phyloP scores from a whole-genome alignment of 2,797 vertebrate species.

The Pogonophryne albipinna region DNA sequence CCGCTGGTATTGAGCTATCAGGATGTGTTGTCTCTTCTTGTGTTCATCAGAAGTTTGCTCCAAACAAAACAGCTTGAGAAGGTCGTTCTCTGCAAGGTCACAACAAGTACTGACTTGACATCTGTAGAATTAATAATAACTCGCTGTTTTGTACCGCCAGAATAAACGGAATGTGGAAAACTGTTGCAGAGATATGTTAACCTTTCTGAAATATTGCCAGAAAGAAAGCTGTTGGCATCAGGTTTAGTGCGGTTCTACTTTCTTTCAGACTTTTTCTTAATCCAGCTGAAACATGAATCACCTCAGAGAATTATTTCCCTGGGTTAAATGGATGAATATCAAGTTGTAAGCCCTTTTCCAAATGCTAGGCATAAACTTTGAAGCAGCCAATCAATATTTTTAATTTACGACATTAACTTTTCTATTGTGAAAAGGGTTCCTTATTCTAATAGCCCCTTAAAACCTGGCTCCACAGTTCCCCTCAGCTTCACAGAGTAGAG shows the following conservation, averaged over 20 bases:
- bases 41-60: slow-evolving; percentile 53
- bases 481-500: neutral
- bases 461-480: neutral
- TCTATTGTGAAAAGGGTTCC: neutral
- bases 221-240: neutral
- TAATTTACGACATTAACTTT: neutral
- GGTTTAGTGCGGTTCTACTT: too few relatives aligned
- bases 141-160: neutral
- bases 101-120: slow-evolving; percentile 21
- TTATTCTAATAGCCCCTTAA: neutral
- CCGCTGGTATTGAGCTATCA: slow-evolving; percentile 43
- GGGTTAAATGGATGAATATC: neutral
- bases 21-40: slow-evolving; percentile 20
- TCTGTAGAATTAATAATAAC: slow-evolving; percentile 15
- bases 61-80: slow-evolving; percentile 26
- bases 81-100: slow-evolving; percentile 45
- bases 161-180: slow-evolving; percentile 1
- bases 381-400: neutral
- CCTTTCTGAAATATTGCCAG: neutral
- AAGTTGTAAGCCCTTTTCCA: neutral
- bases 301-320: neutral
- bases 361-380: neutral
- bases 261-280: neutral
- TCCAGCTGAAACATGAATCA: neutral
- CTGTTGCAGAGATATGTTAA: slow-evolving; percentile 2